Percentiles rank a stretch among this genome's conserved stretches.
Evolutionary conservation across 1,140 invertebrate genomes (phyloP).

Genomic region (Yoshiicerus persimilis): DNA sequence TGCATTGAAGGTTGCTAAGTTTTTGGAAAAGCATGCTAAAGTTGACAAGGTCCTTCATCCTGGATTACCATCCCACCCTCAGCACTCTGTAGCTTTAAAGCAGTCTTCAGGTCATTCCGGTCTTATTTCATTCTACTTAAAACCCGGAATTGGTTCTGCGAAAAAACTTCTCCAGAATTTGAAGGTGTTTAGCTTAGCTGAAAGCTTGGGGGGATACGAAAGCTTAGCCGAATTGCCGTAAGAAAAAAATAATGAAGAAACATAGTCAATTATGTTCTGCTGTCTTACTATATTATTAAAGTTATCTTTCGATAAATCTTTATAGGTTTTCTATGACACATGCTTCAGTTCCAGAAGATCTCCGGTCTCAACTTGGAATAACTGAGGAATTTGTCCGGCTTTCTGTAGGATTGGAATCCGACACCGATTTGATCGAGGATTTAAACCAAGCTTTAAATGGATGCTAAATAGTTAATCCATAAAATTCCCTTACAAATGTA

Average conservation of each 20-base stretch:
- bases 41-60: slow-evolving; percentile 85
- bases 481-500: too few relatives aligned
- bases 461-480: not conserved
- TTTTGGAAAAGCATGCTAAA: slow-evolving; percentile 72
- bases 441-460: slow-evolving; percentile 70
- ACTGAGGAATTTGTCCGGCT: slow-evolving; percentile 83
- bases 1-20: slow-evolving; percentile 74
- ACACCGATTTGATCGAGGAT: slow-evolving; percentile 84
- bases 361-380: slow-evolving; percentile 76
- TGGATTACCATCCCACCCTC: slow-evolving; percentile 85
- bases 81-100: slow-evolving; percentile 76
- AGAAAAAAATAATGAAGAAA: too few relatives aligned
- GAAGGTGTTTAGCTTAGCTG: slow-evolving; percentile 85
- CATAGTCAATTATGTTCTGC: too few relatives aligned
- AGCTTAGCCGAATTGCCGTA: slow-evolving; percentile 72
- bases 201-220: slow-evolving; percentile 94
- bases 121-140: slow-evolving; percentile 87
- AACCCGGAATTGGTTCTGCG: slow-evolving; percentile 75
- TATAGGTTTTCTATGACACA: slow-evolving; percentile 75
- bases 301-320: not conserved
- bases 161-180: slow-evolving; percentile 74
- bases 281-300: too few relatives aligned
- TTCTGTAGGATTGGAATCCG: slow-evolving; percentile 88
- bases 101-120: slow-evolving; percentile 84
- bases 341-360: slow-evolving; percentile 71